Evolutionary conservation across 2,797 vertebrate genomes (phyloP).

Genomic region (Mastacembelus armatus): DNA sequence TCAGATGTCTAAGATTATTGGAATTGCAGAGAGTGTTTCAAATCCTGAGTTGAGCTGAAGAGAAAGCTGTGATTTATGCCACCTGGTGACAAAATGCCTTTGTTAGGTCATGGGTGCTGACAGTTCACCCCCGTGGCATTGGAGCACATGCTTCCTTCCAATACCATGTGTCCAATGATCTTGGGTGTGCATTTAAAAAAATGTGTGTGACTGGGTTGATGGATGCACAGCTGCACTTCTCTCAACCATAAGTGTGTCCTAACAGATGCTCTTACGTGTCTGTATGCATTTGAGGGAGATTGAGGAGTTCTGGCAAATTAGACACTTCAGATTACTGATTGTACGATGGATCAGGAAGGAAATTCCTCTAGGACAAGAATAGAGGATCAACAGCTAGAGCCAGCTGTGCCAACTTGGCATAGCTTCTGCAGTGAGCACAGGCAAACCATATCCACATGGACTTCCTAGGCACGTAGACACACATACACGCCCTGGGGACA

Average conservation of each 20-base stretch:
- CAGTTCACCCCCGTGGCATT: slow-evolving; percentile 56
- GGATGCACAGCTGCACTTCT: slow-evolving; percentile 66
- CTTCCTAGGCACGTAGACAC: slow-evolving; percentile 19
- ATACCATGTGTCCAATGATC: slow-evolving; percentile 20
- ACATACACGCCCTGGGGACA: slow-evolving; percentile 12
- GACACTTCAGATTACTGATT: slow-evolving; percentile 74
- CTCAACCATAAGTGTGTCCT: slow-evolving; percentile 35
- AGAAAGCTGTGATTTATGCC: slow-evolving; percentile 42
- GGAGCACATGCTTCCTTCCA: slow-evolving; percentile 42
- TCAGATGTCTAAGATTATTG: slow-evolving; percentile 28
- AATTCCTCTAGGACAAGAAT: slow-evolving; percentile 72
- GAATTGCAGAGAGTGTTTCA: slow-evolving; percentile 35
- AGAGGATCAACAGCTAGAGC: slow-evolving; percentile 38
- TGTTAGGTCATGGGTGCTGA: slow-evolving; percentile 60
- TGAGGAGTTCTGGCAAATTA: slow-evolving; percentile 68
- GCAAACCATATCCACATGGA: slow-evolving; percentile 16
- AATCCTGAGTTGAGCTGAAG: slow-evolving; percentile 26
- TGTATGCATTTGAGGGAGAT: slow-evolving; percentile 42
- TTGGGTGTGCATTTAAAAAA: slow-evolving; percentile 43
- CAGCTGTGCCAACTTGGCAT: slow-evolving; percentile 47
- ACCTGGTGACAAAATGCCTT: slow-evolving; percentile 41
- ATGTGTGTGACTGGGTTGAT: slow-evolving; percentile 32
- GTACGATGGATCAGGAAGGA: slow-evolving; percentile 75
- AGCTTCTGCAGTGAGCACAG: slow-evolving; percentile 23
- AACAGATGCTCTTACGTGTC: slow-evolving; percentile 63